Evolutionary conservation across 2,888 invertebrate species (phyloP).

Genomic region (Nymphalis polychloros): DNA sequence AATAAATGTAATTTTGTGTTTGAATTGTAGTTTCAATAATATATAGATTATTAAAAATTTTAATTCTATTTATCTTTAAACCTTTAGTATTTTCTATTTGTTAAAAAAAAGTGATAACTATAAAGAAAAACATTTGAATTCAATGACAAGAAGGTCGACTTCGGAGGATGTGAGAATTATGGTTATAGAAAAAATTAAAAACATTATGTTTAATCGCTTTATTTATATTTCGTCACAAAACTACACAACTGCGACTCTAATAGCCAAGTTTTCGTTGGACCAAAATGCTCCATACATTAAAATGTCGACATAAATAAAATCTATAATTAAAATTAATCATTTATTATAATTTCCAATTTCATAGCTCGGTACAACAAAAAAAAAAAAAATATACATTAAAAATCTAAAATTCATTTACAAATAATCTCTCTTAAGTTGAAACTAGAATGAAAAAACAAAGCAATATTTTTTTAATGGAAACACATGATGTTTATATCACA

Average conservation of each 20-base stretch:
- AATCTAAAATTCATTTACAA: conserved; percentile 79
- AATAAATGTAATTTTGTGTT: too few relatives aligned
- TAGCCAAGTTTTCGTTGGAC: conserved; percentile 72
- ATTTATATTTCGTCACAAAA: conserved; percentile 75
- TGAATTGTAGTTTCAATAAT: too few relatives aligned
- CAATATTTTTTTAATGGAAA: conserved; percentile 74
- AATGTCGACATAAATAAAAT: conserved; percentile 73
- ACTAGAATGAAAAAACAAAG: conserved; percentile 71
- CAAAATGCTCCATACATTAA: conserved; percentile 73
- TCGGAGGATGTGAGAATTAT: background rate
- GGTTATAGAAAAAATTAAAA: conserved; percentile 19
- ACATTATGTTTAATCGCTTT: conserved; percentile 74
- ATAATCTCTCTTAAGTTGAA: conserved; percentile 75
- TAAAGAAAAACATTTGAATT: too few relatives aligned
- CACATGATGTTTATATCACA: conserved; percentile 77
- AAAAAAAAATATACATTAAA: conserved; percentile 68
- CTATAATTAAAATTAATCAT: conserved; percentile 65
- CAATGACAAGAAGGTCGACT: background rate
- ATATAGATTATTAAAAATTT: too few relatives aligned
- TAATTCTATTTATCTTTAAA: too few relatives aligned
- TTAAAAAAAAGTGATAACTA: too few relatives aligned
- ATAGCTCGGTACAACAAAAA: conserved; percentile 71
- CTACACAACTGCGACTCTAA: conserved; percentile 79
- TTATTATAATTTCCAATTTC: conserved; percentile 62
- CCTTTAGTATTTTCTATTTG: too few relatives aligned